These are phyloP conservation scores for Andrena fulva DNA, from an alignment of 2,888 invertebrate genomes.

Conservation along the genomic window DNA sequence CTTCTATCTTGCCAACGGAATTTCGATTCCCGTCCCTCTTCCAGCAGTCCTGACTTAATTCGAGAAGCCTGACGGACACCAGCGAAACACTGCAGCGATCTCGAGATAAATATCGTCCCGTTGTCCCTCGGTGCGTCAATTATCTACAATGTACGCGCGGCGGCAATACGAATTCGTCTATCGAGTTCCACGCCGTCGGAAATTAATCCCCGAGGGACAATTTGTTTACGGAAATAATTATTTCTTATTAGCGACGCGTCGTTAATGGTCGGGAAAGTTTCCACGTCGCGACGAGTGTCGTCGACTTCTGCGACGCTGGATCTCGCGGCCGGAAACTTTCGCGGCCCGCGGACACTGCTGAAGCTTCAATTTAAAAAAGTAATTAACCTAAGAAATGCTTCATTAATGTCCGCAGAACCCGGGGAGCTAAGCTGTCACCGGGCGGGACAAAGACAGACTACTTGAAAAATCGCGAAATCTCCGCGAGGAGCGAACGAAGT, in stretches of 20 bases:
- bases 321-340: background rate
- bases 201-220: background rate
- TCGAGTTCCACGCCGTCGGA: background rate
- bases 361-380: background rate
- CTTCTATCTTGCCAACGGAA: constrained; percentile 48
- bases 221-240: background rate
- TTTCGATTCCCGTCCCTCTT: background rate
- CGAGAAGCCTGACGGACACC: constrained; percentile 39
- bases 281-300: background rate
- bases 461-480: constrained; percentile 2
- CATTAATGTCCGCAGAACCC: background rate
- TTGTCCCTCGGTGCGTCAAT: constrained; percentile 3
- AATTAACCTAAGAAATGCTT: too few species aligned
- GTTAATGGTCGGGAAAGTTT: background rate
- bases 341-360: background rate
- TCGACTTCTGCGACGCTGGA: background rate
- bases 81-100: constrained; percentile 30
- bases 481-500: constrained; percentile 1
- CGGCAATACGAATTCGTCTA: background rate
- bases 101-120: constrained; percentile 43
- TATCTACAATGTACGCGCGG: constrained; percentile 2
- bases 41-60: constrained; percentile 6
- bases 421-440: background rate
- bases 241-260: background rate
- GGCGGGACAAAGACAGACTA: background rate